Evolutionary conservation across 2,888 invertebrate species (phyloP), one percentile per base, ranked within the genome.

Genomic region (Stenodera caucasica): DNA sequence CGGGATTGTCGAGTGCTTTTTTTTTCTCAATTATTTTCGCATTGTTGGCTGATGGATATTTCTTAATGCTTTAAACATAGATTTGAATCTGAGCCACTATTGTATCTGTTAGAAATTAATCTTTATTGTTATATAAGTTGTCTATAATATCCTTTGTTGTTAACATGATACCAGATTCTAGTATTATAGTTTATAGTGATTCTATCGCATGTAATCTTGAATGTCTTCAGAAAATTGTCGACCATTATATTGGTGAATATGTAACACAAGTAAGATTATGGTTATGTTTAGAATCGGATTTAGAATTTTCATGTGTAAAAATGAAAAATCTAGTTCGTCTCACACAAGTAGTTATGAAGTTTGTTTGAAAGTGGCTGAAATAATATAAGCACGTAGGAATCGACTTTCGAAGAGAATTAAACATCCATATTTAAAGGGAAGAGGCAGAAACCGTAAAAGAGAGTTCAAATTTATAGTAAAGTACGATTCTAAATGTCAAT

Each of bases 391-490:
- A 65, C 65, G 65, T 65, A 65, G 63, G 55, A 65, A 63, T 65
- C 62, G 64, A 66, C 64, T 67, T 64, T 64, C 62, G 60, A 62
- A 67, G 59, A 63, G 66, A 67, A 67, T 67, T 66, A 67, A 66
- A 63, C 63, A 66, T 67, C 66, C 67, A 67, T 64, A 67, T 64
- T 67, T 64, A 66, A 64, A 64, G 61, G 61, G 57, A 58, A 54
- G 52, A 64, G 57, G 61, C 64, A 63, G 56, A 54, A 64, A 64
- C 61, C 64, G 66, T 64, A 62, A 66, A 64, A 66, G 64, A 57
- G 66, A 66, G 62, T 61, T 64, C 66, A 66, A 64, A 66, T 66
- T 66, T 66, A 66, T 66, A 61, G 66, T 64, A 37, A 11, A 64
- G 58, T 61, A 60, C 60, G 60, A 37, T 60, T 53, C 57, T 52